Base-by-base conservation (phyloP, 2,888 invertebrate genomes). In the Drosophila mercatorum region DNA sequence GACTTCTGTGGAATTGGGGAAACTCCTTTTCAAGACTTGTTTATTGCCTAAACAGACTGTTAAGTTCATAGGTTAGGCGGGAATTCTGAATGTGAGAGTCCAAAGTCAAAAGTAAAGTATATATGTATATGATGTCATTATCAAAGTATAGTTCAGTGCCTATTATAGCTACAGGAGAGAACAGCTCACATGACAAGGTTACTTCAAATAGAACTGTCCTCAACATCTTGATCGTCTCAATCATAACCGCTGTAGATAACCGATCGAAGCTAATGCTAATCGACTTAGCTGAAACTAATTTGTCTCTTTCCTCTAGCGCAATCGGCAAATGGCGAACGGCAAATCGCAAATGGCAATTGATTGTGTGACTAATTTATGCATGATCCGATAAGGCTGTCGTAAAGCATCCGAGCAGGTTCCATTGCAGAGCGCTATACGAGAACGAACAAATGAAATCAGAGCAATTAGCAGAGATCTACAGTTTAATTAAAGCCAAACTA, bases 381-480 rank as follows among this genome's bases (percentile, higher is more conserved):
- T 8, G 41, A 68, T 68, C 60, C 41, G 56, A 62, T 68, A 57
- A 36, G 22, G 34, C 53, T 36, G 34, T 51, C 34, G 17, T 51
- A 34, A 34, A 36, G 34, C 34, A 51, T 17, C 7, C 17, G 7
- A 22, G 5, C 34, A 22, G 51, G 51, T 36, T 36, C 12, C 34
- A 6, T 36, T 51, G 6, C 49, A 22, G 22, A 3, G 1, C 7
- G 8, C 36, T 14, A 36, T 22, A 34, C 7, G 17, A 22, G 36
- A 38, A 10, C 40, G 26, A 38, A 79, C 79, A 83, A 85, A 85
- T 85, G 81, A 88, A 83, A 85, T 86, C 89, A 86, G 73, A 85
- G 68, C 80, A 86, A 88, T 83, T 83, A 80, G 68, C 7, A 7
- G 59, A 53, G 68, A 77, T 68, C 68, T 75, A 75, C 68, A 78